These are phyloP conservation scores for Lonchura striata DNA, from an alignment of 2,113 vertebrate genomes.

Conservation along the genomic window DNA sequence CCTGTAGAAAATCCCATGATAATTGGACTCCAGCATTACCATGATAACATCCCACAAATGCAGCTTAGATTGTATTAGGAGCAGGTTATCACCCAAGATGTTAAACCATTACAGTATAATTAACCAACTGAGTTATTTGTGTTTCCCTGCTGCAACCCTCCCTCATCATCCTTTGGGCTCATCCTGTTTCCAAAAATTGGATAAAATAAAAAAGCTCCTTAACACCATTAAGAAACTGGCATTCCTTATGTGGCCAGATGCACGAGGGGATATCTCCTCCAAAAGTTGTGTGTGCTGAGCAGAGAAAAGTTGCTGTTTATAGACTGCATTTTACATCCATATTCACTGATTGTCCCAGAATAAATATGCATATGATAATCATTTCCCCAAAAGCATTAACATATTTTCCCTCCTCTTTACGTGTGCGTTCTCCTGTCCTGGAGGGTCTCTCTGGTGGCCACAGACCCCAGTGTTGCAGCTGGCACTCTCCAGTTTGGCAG, in stretches of 20 bases:
- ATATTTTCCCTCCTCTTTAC: neutral
- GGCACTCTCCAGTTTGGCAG: neutral
- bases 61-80: neutral
- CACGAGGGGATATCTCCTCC: neutral
- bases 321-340: neutral
- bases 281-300: neutral
- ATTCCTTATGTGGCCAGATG: neutral
- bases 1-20: neutral
- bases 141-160: neutral
- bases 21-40: neutral
- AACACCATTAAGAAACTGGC: neutral
- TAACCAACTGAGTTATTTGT: accelerated
- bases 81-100: neutral
- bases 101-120: neutral
- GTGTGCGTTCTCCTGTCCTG: accelerated
- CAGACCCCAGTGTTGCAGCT: neutral
- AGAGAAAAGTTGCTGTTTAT: neutral
- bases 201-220: neutral
- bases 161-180: neutral
- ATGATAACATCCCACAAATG: neutral
- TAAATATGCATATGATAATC: neutral
- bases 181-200: neutral
- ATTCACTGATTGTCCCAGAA: neutral
- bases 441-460: neutral
- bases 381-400: neutral